These are phyloP conservation scores for Rhamnusium bicolor DNA, from an alignment of 2,888 invertebrate genomes.

Conservation along the genomic window DNA sequence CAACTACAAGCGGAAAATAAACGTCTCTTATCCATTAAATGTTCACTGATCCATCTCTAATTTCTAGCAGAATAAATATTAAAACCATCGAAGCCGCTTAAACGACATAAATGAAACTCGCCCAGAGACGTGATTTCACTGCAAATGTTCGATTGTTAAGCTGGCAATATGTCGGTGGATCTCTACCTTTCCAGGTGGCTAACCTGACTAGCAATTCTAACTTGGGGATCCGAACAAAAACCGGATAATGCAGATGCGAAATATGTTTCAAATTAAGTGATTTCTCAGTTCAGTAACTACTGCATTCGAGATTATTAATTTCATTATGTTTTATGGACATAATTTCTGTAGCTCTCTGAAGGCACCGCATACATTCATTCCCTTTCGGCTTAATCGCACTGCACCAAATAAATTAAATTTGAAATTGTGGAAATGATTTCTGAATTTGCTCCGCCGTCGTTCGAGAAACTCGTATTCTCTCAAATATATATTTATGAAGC, in stretches of 20 bases:
- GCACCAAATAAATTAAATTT: constrained; percentile 58
- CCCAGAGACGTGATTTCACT: constrained; percentile 7
- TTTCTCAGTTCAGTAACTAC: constrained; percentile 60
- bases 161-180: constrained; percentile 15
- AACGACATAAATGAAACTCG: constrained; percentile 17
- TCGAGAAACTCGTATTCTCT: background rate
- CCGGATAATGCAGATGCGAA: constrained; percentile 35
- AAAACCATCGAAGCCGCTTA: constrained; percentile 9
- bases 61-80: constrained; percentile 14
- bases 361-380: constrained; percentile 26
- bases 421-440: constrained; percentile 53
- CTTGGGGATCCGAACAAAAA: constrained; percentile 4
- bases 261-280: constrained; percentile 61
- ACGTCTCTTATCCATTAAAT: constrained; percentile 4
- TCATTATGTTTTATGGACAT: constrained; percentile 61
- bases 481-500: background rate
- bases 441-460: background rate
- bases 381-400: constrained; percentile 54
- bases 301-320: constrained; percentile 61
- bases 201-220: constrained; percentile 7
- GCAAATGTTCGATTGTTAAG: constrained; percentile 12
- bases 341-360: constrained; percentile 47
- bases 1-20: background rate
- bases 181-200: constrained; percentile 15
- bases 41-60: constrained; percentile 4